A percentile compares a stretch with the other conserved stretches of the same genome.
These are phyloP conservation scores for Eupithecia tripunctaria DNA, from an alignment of 2,888 invertebrate genomes.

Conservation along the genomic window DNA sequence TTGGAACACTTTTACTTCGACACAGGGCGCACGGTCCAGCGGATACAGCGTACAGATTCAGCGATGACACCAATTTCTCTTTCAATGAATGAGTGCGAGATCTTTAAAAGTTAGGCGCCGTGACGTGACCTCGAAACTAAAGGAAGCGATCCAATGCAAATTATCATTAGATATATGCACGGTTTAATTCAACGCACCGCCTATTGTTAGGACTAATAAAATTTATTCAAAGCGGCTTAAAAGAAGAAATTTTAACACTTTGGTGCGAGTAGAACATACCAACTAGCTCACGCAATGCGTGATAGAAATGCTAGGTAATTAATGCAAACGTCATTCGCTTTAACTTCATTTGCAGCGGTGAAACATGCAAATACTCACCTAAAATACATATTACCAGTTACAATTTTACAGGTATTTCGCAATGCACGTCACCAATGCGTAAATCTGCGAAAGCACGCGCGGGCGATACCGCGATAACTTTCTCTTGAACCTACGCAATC, in stretches of 20 bases:
- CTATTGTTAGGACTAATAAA: conserved; percentile 14
- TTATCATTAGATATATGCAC: conserved; percentile 38
- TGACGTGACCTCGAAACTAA: conserved; percentile 51
- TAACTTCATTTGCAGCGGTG: conserved; percentile 39
- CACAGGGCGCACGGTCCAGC: conserved; percentile 69
- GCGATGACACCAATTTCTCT: conserved; percentile 83
- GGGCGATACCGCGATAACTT: conserved; percentile 64
- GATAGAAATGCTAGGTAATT: conserved; percentile 24
- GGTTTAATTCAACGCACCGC: conserved; percentile 14
- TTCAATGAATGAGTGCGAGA: conserved; percentile 68
- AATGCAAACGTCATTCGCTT: conserved; percentile 21
- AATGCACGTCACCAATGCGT: conserved; percentile 64
- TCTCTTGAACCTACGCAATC: conserved; percentile 68
- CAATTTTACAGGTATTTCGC: conserved; percentile 60
- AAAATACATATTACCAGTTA: conserved; percentile 49
- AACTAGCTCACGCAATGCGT: conserved; percentile 12
- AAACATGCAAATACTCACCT: conserved; percentile 51
- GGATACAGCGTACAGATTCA: conserved; percentile 63
- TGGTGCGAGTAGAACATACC: conserved; percentile 5
- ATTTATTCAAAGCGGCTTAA: conserved; percentile 8
- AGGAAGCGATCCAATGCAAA: conserved; percentile 44
- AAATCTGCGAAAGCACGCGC: conserved; percentile 61
- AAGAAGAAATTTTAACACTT: conserved; percentile 13
- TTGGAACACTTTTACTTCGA: conserved; percentile 84
- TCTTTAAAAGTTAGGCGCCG: conserved; percentile 53